These are phyloP conservation scores for Pimephales promelas DNA, from an alignment of 2,113 vertebrate species.

Conservation along the genomic window DNA sequence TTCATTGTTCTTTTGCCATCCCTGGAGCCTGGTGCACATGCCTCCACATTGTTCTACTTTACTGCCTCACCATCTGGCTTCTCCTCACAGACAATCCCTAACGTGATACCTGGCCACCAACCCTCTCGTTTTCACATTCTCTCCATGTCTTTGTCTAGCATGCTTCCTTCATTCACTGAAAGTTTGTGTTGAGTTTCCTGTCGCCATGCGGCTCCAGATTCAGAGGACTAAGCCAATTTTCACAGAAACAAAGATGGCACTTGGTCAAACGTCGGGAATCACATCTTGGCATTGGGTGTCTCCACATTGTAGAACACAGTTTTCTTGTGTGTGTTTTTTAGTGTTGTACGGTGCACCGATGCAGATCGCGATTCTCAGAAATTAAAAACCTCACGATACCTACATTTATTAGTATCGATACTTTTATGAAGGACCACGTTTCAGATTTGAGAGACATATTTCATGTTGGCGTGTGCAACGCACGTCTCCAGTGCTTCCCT, in stretches of 20 bases:
- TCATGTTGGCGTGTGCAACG: too few relatives aligned
- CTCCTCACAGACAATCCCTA: conserved; percentile 17
- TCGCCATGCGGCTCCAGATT: neutral
- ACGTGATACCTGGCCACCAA: conserved; percentile 28
- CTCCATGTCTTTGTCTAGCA: neutral
- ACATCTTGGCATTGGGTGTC: neutral
- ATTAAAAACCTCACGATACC: too few relatives aligned
- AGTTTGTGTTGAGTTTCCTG: neutral
- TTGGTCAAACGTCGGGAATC: conserved; percentile 6
- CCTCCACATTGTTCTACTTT: conserved; percentile 15
- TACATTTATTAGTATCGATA: too few relatives aligned
- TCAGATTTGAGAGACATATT: too few relatives aligned
- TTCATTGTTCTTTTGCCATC: neutral
- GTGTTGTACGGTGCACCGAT: too few relatives aligned
- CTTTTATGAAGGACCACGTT: too few relatives aligned
- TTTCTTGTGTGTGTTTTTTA: neutral
- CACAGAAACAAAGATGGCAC: conserved; percentile 34
- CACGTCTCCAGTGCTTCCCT: too few relatives aligned
- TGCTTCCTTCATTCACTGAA: conserved; percentile 13
- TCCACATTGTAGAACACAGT: neutral
- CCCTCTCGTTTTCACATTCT: neutral
- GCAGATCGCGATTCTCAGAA: too few relatives aligned
- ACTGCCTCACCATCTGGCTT: conserved; percentile 47
- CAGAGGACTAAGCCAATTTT: neutral
- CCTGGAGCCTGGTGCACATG: conserved; percentile 17